phyloP scores from a whole-genome alignment of 2,113 vertebrate species.

The Perognathus longimembris region DNA sequence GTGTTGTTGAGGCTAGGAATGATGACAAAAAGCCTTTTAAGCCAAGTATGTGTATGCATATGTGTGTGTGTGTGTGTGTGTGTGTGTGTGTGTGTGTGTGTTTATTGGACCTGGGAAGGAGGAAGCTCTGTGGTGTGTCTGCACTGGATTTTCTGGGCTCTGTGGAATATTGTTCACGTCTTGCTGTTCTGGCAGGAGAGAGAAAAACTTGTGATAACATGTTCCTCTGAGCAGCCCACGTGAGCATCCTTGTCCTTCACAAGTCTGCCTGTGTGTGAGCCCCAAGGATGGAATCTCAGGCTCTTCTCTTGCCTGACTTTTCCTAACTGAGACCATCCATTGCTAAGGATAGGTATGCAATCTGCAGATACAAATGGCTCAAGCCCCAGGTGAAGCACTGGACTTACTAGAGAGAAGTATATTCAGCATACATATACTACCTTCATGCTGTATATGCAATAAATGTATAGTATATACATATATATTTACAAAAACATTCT shows the following conservation, averaged over 20 bases:
- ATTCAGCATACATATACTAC: neutral
- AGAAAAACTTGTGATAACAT: neutral
- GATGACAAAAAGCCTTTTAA: constrained; percentile 7
- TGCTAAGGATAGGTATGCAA: neutral
- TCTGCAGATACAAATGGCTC: neutral
- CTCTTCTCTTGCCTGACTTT: neutral
- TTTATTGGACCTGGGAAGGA: neutral
- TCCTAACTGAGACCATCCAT: neutral
- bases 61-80: no score
- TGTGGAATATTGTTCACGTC: neutral
- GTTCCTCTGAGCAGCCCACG: neutral
- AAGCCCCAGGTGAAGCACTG: neutral
- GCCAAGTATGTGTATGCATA: neutral
- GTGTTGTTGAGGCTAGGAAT: constrained; percentile 28
- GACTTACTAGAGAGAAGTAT: neutral
- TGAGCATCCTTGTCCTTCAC: constrained; percentile 2
- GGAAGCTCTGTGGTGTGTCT: neutral
- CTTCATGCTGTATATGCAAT: no score
- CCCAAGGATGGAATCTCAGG: neutral
- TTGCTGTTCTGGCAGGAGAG: neutral
- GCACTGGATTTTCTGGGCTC: constrained; percentile 27
- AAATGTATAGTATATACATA: neutral
- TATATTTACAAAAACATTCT: neutral
- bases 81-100: neutral
- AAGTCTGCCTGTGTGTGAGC: constrained; percentile 7